Percentiles rank a stretch among this genome's conserved stretches.
Conservation (phyloP, 2,888 invertebrate genomes). For the Lithophane leautieri region DNA sequence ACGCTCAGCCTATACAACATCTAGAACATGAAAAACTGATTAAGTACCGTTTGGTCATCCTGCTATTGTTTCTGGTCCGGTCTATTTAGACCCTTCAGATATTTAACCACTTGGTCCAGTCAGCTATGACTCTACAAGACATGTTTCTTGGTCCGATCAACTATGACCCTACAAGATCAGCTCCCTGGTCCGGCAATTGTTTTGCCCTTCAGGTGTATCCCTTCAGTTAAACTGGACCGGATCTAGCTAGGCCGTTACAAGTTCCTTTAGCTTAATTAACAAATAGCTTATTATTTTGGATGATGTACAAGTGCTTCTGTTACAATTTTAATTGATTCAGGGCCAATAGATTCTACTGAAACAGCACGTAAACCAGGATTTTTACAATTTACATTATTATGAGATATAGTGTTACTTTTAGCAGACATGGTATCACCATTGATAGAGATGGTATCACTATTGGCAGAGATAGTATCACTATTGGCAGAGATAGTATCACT, state of each 20-base stretch:
- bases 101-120: conserved; percentile 3
- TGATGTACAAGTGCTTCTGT: not conserved
- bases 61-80: conserved; percentile 7
- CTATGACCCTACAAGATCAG: conserved; percentile 1
- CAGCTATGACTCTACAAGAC: not conserved
- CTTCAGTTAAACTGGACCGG: conserved; percentile 14
- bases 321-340: not conserved
- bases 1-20: not conserved
- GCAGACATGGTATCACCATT: not conserved
- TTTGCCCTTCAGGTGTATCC: conserved; percentile 14
- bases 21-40: not conserved
- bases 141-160: conserved; percentile 4
- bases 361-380: not conserved
- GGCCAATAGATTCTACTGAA: not conserved
- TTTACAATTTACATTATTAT: not conserved
- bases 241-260: not conserved
- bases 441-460: not conserved
- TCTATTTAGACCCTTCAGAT: not conserved
- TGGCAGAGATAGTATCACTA: not conserved
- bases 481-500: not conserved
- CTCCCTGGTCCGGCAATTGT: conserved; percentile 1
- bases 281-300: not conserved
- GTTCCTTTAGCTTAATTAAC: conserved; percentile 1
- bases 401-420: not conserved
- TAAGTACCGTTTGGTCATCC: conserved; percentile 12